Evolutionary conservation across 2,888 invertebrate species (phyloP), one percentile per base, ranked within the genome.

Genomic region (Pyralis farinalis): DNA sequence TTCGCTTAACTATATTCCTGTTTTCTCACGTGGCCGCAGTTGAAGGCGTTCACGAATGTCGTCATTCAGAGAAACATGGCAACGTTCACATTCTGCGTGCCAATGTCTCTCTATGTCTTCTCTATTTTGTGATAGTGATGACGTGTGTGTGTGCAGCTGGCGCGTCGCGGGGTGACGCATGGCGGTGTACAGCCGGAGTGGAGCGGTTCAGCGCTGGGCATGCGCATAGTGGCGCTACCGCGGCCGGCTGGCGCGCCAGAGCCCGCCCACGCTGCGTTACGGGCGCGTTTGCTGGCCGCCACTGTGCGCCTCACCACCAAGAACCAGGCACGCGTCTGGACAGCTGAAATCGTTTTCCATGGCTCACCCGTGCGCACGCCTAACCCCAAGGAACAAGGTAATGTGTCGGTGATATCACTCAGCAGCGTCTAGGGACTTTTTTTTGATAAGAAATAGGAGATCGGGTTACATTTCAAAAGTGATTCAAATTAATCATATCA

Each of bases 171-270:
- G 47, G 96, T 98, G 51, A 94, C 95, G 25, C 97, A 98, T 83
- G 96, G 97, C 77, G 98, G 97, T 0, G 91, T 98, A 38, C 96
- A 97, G 75, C 95, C 97, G 0, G 98, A 98, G 81, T 96, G 97
- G 43, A 95, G 96, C 71, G 98, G 97, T 0, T 95, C 96, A 0
- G 96, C 96, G 12, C 87, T 97, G 42, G 95, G 94, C 33, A 87
- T 97, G 63, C 94, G 95, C 70, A 87, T 97, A 35, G 92, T 96
- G 41, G 91, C 94, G 39, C 85, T 97, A 52, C 96, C 96, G 2
- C 90, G 91, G 30, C 94, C 94, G 0, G 85, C 88, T 0, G 90
- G 90, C 8, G 64, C 85, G 44, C 51, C 73, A 45, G 51, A 53
- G 12, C 48, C 82, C 34, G 93, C 94, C 2, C 94, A 94, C 90